Conservation (phyloP, 1,140 invertebrate species). For the Delia radicum region DNA sequence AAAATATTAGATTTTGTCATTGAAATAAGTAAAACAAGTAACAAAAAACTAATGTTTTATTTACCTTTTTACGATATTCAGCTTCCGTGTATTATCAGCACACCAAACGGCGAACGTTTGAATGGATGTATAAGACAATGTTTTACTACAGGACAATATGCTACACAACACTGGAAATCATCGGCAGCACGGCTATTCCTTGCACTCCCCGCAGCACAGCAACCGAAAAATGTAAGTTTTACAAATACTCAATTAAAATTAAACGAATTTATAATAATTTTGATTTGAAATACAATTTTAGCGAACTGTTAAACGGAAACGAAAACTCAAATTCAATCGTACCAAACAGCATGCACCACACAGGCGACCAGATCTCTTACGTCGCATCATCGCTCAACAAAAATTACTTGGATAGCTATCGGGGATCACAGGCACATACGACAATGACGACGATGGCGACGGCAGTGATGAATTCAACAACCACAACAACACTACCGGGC, state of each 20-base stretch:
- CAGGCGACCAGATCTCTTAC: slow-evolving; percentile 53
- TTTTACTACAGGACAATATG: slow-evolving; percentile 56
- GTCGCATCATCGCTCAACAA: slow-evolving; percentile 58
- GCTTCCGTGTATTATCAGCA: slow-evolving; percentile 56
- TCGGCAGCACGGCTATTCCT: slow-evolving; percentile 54
- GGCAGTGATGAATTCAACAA: slow-evolving; percentile 37
- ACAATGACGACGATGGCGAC: slow-evolving; percentile 41
- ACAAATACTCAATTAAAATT: background rate
- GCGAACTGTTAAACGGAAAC: slow-evolving; percentile 65
- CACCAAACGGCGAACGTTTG: slow-evolving; percentile 54
- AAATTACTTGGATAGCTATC: slow-evolving; percentile 66
- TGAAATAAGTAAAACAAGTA: slow-evolving; percentile 1
- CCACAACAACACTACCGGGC: slow-evolving; percentile 37
- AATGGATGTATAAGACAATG: slow-evolving; percentile 57
- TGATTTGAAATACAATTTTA: slow-evolving; percentile 28
- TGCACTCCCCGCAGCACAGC: slow-evolving; percentile 51
- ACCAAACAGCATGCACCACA: slow-evolving; percentile 74
- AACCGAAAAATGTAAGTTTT: slow-evolving; percentile 48
- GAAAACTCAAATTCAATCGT: slow-evolving; percentile 74
- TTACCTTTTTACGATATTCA: slow-evolving; percentile 52
- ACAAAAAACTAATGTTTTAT: slow-evolving; percentile 33
- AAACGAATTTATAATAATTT: background rate
- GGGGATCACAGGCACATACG: slow-evolving; percentile 57
- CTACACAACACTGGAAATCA: slow-evolving; percentile 52
- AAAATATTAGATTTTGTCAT: slow-evolving; percentile 6